Conservation (phyloP, 2,113 vertebrate species). For the Poecilia latipinna region DNA sequence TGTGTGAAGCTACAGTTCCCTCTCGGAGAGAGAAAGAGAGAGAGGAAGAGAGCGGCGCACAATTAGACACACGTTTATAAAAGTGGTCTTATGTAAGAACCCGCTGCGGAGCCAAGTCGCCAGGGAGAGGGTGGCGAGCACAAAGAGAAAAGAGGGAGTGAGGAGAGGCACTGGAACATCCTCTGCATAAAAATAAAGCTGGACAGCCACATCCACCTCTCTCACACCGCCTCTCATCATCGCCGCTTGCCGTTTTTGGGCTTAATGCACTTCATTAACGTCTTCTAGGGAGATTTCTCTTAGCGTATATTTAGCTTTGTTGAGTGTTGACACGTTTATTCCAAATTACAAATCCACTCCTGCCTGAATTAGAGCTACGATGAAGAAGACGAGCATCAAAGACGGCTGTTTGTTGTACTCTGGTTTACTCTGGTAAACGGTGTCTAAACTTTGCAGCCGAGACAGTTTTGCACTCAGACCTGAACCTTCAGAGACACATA, state of each 20-base stretch:
- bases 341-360: not conserved
- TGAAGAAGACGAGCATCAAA: not conserved
- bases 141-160: not conserved
- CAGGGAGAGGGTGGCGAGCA: conserved; percentile 15
- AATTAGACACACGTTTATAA: conserved; percentile 63
- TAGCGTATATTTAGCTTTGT: conserved; percentile 8
- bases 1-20: conserved; percentile 40
- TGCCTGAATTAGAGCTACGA: not conserved
- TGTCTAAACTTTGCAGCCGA: not conserved
- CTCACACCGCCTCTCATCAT: conserved; percentile 32
- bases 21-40: conserved; percentile 3
- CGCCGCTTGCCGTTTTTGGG: conserved; percentile 4
- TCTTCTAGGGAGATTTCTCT: not conserved
- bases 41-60: conserved; percentile 24
- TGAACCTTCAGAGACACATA: no score
- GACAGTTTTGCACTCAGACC: no score
- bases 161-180: conserved; percentile 37
- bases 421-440: not conserved
- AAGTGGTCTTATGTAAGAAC: conserved; percentile 72
- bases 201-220: conserved; percentile 45
- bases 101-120: conserved; percentile 45
- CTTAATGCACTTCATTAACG: not conserved
- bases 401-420: not conserved
- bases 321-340: conserved; percentile 9
- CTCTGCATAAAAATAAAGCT: conserved; percentile 46